Evolutionary conservation across 2,113 vertebrate genomes (phyloP).

Genomic region (Pionites leucogaster): DNA sequence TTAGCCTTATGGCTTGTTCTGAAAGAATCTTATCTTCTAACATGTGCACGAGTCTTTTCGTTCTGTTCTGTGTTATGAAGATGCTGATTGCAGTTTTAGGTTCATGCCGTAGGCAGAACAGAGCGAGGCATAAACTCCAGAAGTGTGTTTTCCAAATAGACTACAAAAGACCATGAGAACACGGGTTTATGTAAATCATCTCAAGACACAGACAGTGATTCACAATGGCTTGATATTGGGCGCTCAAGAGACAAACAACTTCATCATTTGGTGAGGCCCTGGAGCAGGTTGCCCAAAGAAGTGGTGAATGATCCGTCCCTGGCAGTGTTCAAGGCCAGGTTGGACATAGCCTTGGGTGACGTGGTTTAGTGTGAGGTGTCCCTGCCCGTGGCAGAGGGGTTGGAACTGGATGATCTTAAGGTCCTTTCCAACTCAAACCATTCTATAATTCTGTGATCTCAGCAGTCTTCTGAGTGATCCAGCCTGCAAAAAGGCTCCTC

Average conservation of each 20-base stretch:
- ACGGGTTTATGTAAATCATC: neutral
- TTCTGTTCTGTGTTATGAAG: neutral
- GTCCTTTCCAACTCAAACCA: neutral
- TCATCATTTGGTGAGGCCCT: neutral
- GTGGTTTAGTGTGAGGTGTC: neutral
- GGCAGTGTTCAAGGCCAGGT: neutral
- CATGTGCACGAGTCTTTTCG: neutral
- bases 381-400: neutral
- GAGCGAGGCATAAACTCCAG: neutral
- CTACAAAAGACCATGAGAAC: neutral
- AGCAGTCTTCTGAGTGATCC: neutral
- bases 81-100: neutral
- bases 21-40: neutral
- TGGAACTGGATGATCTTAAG: neutral
- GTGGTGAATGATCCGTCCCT: neutral
- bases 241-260: neutral
- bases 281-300: neutral
- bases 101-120: neutral
- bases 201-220: neutral
- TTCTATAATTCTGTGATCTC: neutral
- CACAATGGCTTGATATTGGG: accelerated
- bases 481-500: neutral
- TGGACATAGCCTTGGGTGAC: neutral
- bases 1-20: neutral
- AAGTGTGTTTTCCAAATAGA: neutral